Base-by-base conservation (phyloP, 92 coral and sea anemone species). In the Porites cylindrica region DNA sequence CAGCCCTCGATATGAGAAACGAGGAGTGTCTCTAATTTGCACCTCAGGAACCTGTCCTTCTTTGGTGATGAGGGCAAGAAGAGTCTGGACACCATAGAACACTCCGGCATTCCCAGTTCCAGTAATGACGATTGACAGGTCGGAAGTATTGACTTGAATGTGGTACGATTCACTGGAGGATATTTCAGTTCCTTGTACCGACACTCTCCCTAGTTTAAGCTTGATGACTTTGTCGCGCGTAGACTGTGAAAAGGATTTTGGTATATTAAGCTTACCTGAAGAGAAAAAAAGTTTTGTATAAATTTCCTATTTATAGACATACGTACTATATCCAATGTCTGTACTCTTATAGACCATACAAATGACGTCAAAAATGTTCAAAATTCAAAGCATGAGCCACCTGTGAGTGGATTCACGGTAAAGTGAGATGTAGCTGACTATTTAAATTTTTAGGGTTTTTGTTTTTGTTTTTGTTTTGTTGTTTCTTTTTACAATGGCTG, bases 71-170 rank as follows among this genome's bases (percentile, higher is more conserved):
- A 94, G 77, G 21, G 92, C 88, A 26, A 96, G 82, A 16, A 96
- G 92, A n/a, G 98, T 85, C 92, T 94, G 97, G 65, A 92, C 78
- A 18, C 96, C 98, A 84, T 96, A 92, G 87, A 96, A 96, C 65
- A 91, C 95, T 0, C 97, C 98, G 26, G 91, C 66, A 9, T 71
- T 75, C 67, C 84, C 70, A 18, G 76, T 66, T 7, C 97, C 98
- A 14, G 91, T 83, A 18, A 96, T 69, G 18, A 52, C 86, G 43
- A 96, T 81, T 64, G 19, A 77, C 61, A 82, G 59, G 16, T 79
- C 47, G 3, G 86, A 14, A 10, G 53, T 77, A 69, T 88, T 72
- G 38, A 96, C 81, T 20, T 85, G 70, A 19, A 96, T 67, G 38
- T 56, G 79, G 84, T 96, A 96, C 23, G 94, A 88, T 63, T 96